A percentile compares a stretch with the other conserved stretches of the same genome.
phyloP scores from a whole-genome alignment of 2,113 vertebrate species.

The Brachyhypopomus gauderio region DNA sequence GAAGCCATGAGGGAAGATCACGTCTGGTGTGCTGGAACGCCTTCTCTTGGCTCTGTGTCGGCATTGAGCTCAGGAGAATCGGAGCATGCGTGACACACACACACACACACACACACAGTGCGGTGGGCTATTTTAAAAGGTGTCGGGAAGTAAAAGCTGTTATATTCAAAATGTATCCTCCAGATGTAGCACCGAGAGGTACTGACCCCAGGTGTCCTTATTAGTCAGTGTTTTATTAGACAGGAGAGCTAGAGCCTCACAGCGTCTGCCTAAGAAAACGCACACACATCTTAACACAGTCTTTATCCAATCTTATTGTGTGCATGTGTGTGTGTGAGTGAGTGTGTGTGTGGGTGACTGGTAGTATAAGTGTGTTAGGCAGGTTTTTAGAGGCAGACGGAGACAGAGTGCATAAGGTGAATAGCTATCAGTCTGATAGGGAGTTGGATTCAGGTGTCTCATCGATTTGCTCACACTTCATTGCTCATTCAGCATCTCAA shows the following conservation, averaged over 20 bases:
- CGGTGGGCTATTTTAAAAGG: slow-evolving; percentile 20
- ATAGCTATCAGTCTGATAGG: slow-evolving; percentile 57
- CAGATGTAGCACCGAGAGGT: slow-evolving; percentile 32
- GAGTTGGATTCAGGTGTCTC: slow-evolving; percentile 58
- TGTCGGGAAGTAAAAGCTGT: slow-evolving; percentile 11
- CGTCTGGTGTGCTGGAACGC: neutral
- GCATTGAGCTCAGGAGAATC: slow-evolving; percentile 4
- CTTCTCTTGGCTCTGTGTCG: neutral
- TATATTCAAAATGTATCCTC: slow-evolving; percentile 48
- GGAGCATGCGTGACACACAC: neutral
- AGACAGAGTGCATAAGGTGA: slow-evolving; percentile 46
- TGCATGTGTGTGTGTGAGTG: neutral
- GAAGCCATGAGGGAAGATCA: slow-evolving; percentile 31
- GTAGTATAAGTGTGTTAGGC: neutral
- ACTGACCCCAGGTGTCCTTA: slow-evolving; percentile 69
- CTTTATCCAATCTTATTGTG: slow-evolving; percentile 16
- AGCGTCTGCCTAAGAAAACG: slow-evolving; percentile 28
- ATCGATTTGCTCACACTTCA: slow-evolving; percentile 62
- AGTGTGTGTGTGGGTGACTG: slow-evolving; percentile 17
- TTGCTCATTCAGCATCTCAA: slow-evolving; percentile 61
- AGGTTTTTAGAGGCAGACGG: slow-evolving; percentile 26
- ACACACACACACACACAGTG: slow-evolving; percentile 32
- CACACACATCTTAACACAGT: slow-evolving; percentile 24
- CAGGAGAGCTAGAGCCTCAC: slow-evolving; percentile 42
- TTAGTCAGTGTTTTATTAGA: slow-evolving; percentile 62